Evolutionary conservation across 2,888 invertebrate species (phyloP), one percentile per base, ranked within the genome.

Genomic region (Bembecia ichneumoniformis): DNA sequence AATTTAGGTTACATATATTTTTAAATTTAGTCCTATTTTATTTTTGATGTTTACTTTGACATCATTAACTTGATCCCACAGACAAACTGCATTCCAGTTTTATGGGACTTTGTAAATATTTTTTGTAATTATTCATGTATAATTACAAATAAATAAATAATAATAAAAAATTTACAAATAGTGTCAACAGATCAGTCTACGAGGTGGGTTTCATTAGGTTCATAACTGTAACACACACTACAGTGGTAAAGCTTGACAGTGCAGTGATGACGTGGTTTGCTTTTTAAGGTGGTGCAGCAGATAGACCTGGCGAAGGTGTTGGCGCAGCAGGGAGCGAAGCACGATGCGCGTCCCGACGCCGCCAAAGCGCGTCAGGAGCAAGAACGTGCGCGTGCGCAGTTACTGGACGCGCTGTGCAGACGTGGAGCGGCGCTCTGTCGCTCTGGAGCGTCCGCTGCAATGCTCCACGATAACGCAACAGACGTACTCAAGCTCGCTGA

Each of bases 401-500:
- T 96, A 47, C 77, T 97, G 45, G 97, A 98, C 60, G 94, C 95
- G 16, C 78, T 95, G 47, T 90, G 91, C 35, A 92, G 93, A 54
- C 92, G 91, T 71, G 96, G 95, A 47, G 88, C 92, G 52, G 92
- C 93, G 47, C 72, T 93, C 54, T 91, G 92, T 59, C 91, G 93
- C 52, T 77, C 93, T 52, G 87, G 84, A 49, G 74, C 89, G 49
- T 66, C 73, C 3, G 67, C 73, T 3, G 67, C 72, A 1, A 60
- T 52, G 50, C 58, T 75, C 47, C 57, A 50, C 9, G 52, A 55
- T 55, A 82, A 80, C 62, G 54, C 73, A 48, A 51, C 53, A 28
- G 93, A 94, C 64, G 83, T 96, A 56, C 90, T 93, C 60, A 95
- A 95, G 78, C 96, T 93, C 81, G 89, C 91, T 1, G 96, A 97